Evolutionary conservation across 2,888 invertebrate species (phyloP).

Genomic region (Cryptocephalus moraei): DNA sequence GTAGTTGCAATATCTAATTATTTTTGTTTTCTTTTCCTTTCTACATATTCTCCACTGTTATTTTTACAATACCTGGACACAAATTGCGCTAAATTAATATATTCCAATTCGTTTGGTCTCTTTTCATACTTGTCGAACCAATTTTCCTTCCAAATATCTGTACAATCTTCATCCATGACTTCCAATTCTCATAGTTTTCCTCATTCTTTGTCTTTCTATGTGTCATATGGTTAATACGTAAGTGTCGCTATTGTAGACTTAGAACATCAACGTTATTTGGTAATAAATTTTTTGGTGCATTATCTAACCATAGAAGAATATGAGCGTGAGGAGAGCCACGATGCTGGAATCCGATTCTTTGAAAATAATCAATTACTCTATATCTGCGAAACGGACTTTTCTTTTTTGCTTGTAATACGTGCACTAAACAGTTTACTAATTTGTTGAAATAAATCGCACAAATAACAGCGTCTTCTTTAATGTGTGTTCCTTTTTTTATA

Average conservation of each 20-base stretch:
- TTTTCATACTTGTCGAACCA: conserved; percentile 35
- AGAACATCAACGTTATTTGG: too few relatives aligned
- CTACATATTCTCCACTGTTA: conserved; percentile 5
- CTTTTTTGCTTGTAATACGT: conserved; percentile 19
- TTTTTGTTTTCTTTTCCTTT: conserved; percentile 17
- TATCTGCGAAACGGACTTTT: conserved; percentile 27
- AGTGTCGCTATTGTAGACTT: too few relatives aligned
- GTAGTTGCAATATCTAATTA: conserved; percentile 31
- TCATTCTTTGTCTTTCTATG: too few relatives aligned
- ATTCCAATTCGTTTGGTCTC: conserved; percentile 26
- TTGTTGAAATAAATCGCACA: conserved; percentile 23
- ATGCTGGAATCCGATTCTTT: conserved; percentile 30
- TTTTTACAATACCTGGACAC: conserved; percentile 22
- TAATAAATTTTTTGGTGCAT: too few relatives aligned
- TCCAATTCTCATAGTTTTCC: too few relatives aligned
- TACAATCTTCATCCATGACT: conserved; percentile 27
- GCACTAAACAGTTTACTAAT: conserved; percentile 23
- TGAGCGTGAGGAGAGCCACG: conserved; percentile 26
- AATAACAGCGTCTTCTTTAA: conserved; percentile 8
- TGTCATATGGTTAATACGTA: too few relatives aligned
- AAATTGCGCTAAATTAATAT: conserved; percentile 33
- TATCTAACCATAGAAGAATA: conserved; percentile 29
- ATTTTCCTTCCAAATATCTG: conserved; percentile 35
- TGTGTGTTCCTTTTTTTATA: conserved; percentile 6
- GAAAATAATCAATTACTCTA: conserved; percentile 25